Evolutionary conservation across 2,797 vertebrate genomes (phyloP).

Genomic region (Scyliorhinus canicula): DNA sequence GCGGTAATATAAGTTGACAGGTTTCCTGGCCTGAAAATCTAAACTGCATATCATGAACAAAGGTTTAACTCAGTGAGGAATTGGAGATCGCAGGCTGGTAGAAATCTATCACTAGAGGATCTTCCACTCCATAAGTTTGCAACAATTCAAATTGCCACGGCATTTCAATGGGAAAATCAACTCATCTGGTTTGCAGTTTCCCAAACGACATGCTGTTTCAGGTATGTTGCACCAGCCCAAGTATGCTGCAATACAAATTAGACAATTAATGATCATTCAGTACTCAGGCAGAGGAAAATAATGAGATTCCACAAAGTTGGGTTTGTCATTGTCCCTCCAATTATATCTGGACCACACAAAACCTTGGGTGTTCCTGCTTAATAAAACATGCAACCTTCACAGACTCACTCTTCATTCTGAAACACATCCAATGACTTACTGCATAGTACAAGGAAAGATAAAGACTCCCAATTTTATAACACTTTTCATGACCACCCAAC

Average conservation of each 20-base stretch:
- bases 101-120: neutral
- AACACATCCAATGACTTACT: neutral
- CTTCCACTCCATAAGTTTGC: neutral
- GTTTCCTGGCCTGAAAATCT: neutral
- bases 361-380: neutral
- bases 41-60: neutral
- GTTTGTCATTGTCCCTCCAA: neutral
- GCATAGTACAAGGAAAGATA: too few species aligned
- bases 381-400: neutral
- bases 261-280: neutral
- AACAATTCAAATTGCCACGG: neutral
- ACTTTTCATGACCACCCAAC: too few species aligned
- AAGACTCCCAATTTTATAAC: too few species aligned
- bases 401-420: neutral
- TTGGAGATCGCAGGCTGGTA: neutral
- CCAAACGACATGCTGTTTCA: neutral
- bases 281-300: neutral
- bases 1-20: neutral
- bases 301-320: neutral
- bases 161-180: neutral
- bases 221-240: neutral
- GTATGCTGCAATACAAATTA: neutral
- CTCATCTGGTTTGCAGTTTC: neutral
- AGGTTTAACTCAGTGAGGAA: neutral
- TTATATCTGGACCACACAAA: neutral